Conservation (phyloP, 2,888 invertebrate genomes). For the Neoscelio sp. region DNA sequence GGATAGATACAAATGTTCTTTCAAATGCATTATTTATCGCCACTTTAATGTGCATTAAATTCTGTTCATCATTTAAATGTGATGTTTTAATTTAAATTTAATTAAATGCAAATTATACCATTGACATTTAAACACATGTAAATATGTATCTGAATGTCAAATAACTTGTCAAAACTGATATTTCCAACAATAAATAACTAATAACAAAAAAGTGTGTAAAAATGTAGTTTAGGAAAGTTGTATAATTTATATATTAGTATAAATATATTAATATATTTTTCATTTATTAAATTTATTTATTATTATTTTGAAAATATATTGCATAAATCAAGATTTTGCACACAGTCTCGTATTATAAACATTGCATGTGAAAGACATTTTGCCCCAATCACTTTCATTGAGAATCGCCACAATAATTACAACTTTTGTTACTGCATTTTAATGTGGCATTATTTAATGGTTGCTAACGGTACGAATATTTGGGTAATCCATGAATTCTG, state of each 20-base stretch:
- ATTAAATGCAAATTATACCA: no score
- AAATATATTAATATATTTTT: no score
- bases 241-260: no score
- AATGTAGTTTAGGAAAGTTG: no score
- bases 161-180: no score
- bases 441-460: slow-evolving; percentile 12
- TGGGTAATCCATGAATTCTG: neutral
- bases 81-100: no score
- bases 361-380: slow-evolving; percentile 38
- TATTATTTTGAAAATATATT: no score
- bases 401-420: slow-evolving; percentile 12
- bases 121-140: no score
- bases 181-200: no score
- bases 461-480: slow-evolving; percentile 19
- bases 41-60: neutral
- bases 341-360: slow-evolving; percentile 7
- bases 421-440: neutral
- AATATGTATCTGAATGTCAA: no score
- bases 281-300: no score
- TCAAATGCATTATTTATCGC: slow-evolving; percentile 37
- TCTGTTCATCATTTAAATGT: neutral
- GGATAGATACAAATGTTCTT: slow-evolving; percentile 25
- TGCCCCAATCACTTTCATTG: slow-evolving; percentile 20
- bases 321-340: neutral
- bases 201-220: no score